Base-by-base conservation (phyloP, 2,113 vertebrate genomes). In the Equus przewalskii region DNA sequence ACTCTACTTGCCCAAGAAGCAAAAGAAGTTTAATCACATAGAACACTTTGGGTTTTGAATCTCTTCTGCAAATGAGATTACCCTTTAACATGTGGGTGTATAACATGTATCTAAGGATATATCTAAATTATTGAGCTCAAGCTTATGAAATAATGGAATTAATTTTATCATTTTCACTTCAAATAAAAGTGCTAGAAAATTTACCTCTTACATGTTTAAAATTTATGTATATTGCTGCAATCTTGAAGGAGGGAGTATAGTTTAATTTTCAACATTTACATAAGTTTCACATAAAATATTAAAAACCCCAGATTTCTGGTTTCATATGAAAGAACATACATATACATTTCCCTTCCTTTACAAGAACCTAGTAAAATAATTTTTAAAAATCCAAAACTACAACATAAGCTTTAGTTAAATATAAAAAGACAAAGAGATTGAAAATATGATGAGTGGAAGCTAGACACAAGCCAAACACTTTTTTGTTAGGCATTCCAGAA, bases 241-340 rank as follows among this genome's bases (percentile, higher is more conserved):
- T 67, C 64, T 80, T 73, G 8, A 88, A 92, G 19, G 5, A 58
- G 13, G 4, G 15, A 41, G 22, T 69, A 26, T 91, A 41, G 9
- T 67, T 93, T 93, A 88, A 92, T 83, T 94, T 96, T 88, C 28
- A 69, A 26, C 28, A 89, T 64, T 89, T 73, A 73, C 44, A 15
- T 64, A 65, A 75, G 28, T 82, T 97, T 97, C 28, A 85, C 13
- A 44, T 58, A 36, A 81, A 80, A 49, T 46, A 58, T 49, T 78
- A 6, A 49, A 95, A 95, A 87, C 51, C 19, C 2, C 26, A 41
- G 41, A 36, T 44, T 75, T 93, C 21, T 84, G 22, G 1, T 84
- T 96, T 96, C 16, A 64, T 64, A 44, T 30, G 6, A 91, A 81
- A 69, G 8, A 36, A 16, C 6, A 14, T 36, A 33, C 4, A n/a